A percentile compares a stretch with the other conserved stretches of the same genome.
These are phyloP conservation scores for Acanthopagrus latus DNA, from an alignment of 2,797 vertebrate genomes.

Conservation along the genomic window DNA sequence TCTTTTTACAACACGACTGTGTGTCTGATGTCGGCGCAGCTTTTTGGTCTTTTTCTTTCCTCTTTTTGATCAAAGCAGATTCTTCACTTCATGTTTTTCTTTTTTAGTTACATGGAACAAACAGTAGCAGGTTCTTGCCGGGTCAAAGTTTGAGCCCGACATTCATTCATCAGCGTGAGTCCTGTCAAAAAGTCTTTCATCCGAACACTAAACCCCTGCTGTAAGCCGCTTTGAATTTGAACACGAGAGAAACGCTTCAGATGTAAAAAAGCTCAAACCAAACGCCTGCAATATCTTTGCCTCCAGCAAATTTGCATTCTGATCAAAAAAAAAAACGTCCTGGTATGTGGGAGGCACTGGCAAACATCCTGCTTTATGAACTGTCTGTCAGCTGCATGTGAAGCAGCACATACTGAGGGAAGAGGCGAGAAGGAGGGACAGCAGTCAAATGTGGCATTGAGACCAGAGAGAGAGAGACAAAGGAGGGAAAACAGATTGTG, in stretches of 20 bases:
- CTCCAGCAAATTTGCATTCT: constrained; percentile 67
- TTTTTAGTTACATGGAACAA: not conserved
- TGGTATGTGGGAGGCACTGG: constrained; percentile 78
- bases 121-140: not conserved
- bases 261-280: constrained; percentile 34
- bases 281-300: constrained; percentile 58
- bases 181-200: constrained; percentile 20
- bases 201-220: constrained; percentile 6
- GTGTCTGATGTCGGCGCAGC: not conserved
- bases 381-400: constrained; percentile 65
- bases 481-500: constrained; percentile 35
- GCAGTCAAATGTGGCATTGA: constrained; percentile 24
- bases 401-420: constrained; percentile 38
- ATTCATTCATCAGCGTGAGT: constrained; percentile 5
- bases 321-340: constrained; percentile 57
- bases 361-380: constrained; percentile 73
- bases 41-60: not conserved
- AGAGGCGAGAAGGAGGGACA: constrained; percentile 14
- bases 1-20: not conserved
- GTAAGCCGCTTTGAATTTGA: not conserved
- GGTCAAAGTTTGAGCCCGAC: constrained; percentile 20
- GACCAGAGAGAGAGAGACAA: constrained; percentile 31
- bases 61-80: not conserved
- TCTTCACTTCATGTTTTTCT: not conserved
- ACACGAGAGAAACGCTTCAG: not conserved